Conservation (phyloP, 2,888 invertebrate genomes). For the Xestia xanthographa region DNA sequence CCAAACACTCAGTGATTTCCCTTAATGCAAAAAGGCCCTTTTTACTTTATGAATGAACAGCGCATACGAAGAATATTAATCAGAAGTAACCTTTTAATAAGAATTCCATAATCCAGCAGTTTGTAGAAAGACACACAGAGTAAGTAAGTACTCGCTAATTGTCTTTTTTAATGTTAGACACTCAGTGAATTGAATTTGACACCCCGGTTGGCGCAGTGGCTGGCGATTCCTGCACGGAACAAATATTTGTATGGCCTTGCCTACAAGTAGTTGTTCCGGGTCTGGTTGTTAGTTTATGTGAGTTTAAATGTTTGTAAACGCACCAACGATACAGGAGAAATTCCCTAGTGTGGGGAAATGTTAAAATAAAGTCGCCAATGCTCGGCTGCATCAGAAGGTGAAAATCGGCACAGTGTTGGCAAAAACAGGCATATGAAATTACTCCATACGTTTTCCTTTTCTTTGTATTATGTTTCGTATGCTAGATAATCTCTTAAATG, state of each 20-base stretch:
- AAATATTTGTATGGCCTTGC: background rate
- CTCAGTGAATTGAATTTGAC: background rate
- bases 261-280: background rate
- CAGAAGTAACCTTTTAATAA: background rate
- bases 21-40: background rate
- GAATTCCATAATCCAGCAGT: background rate
- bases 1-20: background rate
- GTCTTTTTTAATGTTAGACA: too few relatives aligned
- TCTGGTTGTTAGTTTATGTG: background rate
- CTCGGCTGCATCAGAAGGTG: background rate
- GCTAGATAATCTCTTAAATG: too few relatives aligned
- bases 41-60: background rate
- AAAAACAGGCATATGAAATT: background rate
- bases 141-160: too few relatives aligned
- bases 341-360: background rate
- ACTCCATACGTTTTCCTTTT: too few relatives aligned
- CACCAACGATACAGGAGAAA: background rate
- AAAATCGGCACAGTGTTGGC: background rate
- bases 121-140: background rate
- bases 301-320: slow-evolving; percentile 3
- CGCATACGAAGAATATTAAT: background rate
- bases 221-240: background rate
- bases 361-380: background rate
- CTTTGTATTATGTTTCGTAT: too few relatives aligned
- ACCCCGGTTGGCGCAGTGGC: too few relatives aligned